phyloP scores from a whole-genome alignment of 1,140 invertebrate genomes.

The Aphidius gifuensis region DNA sequence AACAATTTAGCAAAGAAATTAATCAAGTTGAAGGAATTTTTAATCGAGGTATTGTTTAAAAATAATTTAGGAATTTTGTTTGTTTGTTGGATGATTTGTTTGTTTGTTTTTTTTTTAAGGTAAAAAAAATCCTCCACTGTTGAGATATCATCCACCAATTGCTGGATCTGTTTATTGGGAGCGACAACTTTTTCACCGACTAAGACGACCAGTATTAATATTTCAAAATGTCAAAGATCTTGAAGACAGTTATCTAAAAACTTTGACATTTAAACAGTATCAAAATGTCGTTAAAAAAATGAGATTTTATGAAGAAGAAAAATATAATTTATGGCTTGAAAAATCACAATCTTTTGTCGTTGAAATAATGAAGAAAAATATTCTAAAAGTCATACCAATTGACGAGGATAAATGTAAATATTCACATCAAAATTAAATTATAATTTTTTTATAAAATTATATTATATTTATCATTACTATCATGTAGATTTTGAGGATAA shows the following conservation, averaged over 20 bases:
- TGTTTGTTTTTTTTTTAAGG: slow-evolving; percentile 53
- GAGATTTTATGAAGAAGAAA: slow-evolving; percentile 71
- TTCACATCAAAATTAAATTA: background rate
- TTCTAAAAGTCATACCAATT: slow-evolving; percentile 58
- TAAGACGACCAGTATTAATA: slow-evolving; percentile 74
- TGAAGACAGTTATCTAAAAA: slow-evolving; percentile 69
- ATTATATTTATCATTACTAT: too few species aligned
- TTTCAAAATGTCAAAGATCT: slow-evolving; percentile 75
- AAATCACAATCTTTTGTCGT: slow-evolving; percentile 58
- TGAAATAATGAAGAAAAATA: slow-evolving; percentile 64
- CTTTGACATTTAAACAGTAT: slow-evolving; percentile 73
- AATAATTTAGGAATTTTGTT: slow-evolving; percentile 1
- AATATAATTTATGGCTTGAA: slow-evolving; percentile 64
- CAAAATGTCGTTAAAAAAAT: slow-evolving; percentile 69
- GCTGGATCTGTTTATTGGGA: slow-evolving; percentile 84
- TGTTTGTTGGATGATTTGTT: slow-evolving; percentile 11
- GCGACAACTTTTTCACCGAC: slow-evolving; percentile 68
- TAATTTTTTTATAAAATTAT: background rate
- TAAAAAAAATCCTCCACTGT: slow-evolving; percentile 69
- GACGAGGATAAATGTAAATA: slow-evolving; percentile 29
- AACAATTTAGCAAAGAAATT: slow-evolving; percentile 82
- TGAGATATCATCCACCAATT: slow-evolving; percentile 72
- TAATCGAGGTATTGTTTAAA: slow-evolving; percentile 53
- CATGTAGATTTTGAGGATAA: too few species aligned
- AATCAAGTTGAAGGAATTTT: slow-evolving; percentile 65